Evolutionary conservation across 1,140 invertebrate species (phyloP), one percentile per base, ranked within the genome.

Genomic region (Pseudomyrmex cubaensis): DNA sequence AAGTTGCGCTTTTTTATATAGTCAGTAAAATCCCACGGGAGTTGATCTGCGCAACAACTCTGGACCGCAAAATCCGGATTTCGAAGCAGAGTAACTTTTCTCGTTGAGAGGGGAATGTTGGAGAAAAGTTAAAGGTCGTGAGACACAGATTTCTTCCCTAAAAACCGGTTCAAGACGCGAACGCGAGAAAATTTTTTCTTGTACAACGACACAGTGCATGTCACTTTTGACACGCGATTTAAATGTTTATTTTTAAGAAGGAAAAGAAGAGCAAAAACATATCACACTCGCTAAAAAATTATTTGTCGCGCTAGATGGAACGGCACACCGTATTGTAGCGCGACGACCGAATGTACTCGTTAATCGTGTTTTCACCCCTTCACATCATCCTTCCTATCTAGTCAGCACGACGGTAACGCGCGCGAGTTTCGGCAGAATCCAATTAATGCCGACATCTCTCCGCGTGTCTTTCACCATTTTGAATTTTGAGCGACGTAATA

Each of bases 401-500:
- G 87, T 83, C 87, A 75, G 52, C 63, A 54, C 64, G 57, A 87
- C 78, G 83, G 82, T 77, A 86, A 90, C 85, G 85, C 72, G 84
- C 67, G 84, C 67, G 73, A 87, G 83, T 89, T 88, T 87, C 85
- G 87, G 87, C 78, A 82, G 80, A 90, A 90, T 90, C 88, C 88
- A 90, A 90, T 90, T 90, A 90, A 90, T 87, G 78, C 76, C 85
- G 89, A 90, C 89, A 87, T 72, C 62, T 90, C 84, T 63, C 78
- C 66, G 64, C 75, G 80, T 90, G 80, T 90, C 89, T 90, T 90
- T 90, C 88, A 85, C 64, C 86, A 78, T 90, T 90, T 87, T 87
- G 88, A 86, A 90, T 90, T 90, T 90, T 90, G 90, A 90, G 64
- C 80, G 84, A 78, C 84, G 67, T 88, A 88, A 88, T 88, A 85